Conservation (phyloP, 2,113 vertebrate species). For the Meriones unguiculatus region DNA sequence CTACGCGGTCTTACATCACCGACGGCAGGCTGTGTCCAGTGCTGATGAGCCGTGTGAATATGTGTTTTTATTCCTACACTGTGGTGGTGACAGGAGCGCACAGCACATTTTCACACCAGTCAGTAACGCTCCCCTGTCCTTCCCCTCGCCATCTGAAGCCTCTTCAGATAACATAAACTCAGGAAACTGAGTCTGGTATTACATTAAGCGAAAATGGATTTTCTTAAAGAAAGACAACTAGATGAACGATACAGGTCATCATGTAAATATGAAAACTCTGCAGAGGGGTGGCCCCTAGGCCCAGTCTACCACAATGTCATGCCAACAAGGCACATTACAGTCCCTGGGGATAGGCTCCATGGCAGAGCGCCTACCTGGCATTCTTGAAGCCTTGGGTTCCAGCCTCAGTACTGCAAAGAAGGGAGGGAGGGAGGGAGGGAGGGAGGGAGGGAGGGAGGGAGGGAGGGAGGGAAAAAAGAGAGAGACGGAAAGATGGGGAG, state of each 20-base stretch:
- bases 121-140: background rate
- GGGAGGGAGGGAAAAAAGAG: too few relatives aligned
- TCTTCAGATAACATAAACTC: background rate
- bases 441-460: too few relatives aligned
- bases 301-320: background rate
- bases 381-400: background rate
- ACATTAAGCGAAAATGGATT: background rate
- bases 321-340: background rate
- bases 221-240: background rate
- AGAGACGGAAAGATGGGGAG: background rate
- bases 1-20: background rate
- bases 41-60: background rate
- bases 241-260: background rate
- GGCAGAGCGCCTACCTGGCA: too few relatives aligned
- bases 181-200: background rate
- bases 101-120: background rate
- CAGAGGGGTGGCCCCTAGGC: background rate
- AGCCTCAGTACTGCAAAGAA: background rate
- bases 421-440: background rate
- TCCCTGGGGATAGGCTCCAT: too few relatives aligned
- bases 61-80: background rate
- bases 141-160: too few relatives aligned
- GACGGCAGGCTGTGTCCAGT: background rate
- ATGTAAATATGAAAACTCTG: slow-evolving; percentile 2
- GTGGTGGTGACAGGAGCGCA: background rate